Evolutionary conservation across 1,140 invertebrate species (phyloP), one percentile per base, ranked within the genome.

Genomic region (Bilobella aurantiaca): DNA sequence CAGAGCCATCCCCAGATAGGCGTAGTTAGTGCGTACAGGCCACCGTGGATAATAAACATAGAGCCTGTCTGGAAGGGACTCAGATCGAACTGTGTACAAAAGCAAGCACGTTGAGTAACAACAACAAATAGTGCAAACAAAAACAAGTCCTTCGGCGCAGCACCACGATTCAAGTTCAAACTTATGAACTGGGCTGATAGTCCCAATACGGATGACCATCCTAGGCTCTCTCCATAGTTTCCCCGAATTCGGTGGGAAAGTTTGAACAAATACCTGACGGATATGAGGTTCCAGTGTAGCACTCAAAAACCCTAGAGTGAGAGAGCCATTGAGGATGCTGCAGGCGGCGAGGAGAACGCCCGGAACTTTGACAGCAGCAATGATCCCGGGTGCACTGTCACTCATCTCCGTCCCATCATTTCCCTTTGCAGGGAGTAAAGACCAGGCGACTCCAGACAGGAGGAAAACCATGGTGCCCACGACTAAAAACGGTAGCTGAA

Each of bases 41-140:
- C 90, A 1, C 91, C 91, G 74, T 90, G 91, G 47, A 93, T 87
- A 16, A 93, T 83, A 75, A 93, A 93, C 83, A 92, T 87, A 21
- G 91, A 75, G 0, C 90, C 90, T 30, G 91, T 78, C 16, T 89
- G 75, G 5, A 91, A 81, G 0, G 89, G 88, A 21, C 72, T 85
- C 58, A 93, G 78, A 5, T 84, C 74, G 74, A 92, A 83, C 78
- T 82, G 74, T 46, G 31, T n/a, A 62, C 49, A 68, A 64, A 63
- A 63, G 3, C 58, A 42, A 8, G n/a, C 8, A 12, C 37, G 8
- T 42, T 12, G 37, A 68, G 66, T 47, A 56, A 57, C 32, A 12
- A n/a, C 21, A 64, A 8, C 18, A 37, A 21, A 21, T 12, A 46
- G 21, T 58, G 23, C 23, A 25, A 3, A 34, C 46, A 29, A 27